These are phyloP conservation scores for Ctenopoma kingsleyae DNA, from an alignment of 2,797 vertebrate species.

Conservation along the genomic window DNA sequence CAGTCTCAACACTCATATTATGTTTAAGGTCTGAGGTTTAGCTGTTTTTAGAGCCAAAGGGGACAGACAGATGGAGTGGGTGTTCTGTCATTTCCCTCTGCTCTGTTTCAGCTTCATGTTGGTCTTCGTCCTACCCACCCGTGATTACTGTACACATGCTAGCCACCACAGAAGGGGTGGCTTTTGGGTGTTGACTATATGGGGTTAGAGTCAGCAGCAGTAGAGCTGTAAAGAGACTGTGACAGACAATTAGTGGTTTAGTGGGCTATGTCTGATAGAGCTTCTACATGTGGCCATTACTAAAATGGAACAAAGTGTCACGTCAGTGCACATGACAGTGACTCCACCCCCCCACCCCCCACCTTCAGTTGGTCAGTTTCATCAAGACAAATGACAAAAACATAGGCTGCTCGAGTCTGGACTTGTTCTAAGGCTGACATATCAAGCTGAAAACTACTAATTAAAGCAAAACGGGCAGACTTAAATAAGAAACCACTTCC, in stretches of 20 bases:
- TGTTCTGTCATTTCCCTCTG: conserved; percentile 46
- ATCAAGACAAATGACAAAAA: conserved; percentile 2
- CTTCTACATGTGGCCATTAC: conserved; percentile 71
- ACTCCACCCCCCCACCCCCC: background rate
- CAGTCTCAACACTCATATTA: conserved; percentile 33
- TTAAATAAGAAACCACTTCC: background rate
- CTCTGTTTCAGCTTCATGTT: conserved; percentile 56
- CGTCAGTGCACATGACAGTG: conserved; percentile 23
- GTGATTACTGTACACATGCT: conserved; percentile 65
- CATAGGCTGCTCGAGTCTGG: conserved; percentile 5
- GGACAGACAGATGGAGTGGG: conserved; percentile 59
- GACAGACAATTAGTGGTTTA: conserved; percentile 71
- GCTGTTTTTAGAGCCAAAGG: conserved; percentile 68
- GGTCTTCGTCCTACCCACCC: conserved; percentile 53
- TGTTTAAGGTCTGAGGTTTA: conserved; percentile 68
- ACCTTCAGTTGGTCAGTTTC: conserved; percentile 15
- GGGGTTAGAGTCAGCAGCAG: conserved; percentile 48
- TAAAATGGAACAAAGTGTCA: conserved; percentile 60
- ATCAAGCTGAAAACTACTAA: conserved; percentile 13
- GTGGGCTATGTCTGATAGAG: conserved; percentile 61
- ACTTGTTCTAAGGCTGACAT: conserved; percentile 16
- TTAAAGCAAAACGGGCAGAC: background rate
- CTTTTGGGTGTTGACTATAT: conserved; percentile 70
- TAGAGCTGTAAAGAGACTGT: conserved; percentile 60
- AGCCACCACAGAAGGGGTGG: conserved; percentile 62